A percentile compares a stretch with the other conserved stretches of the same genome.
Evolutionary conservation across 2,888 invertebrate genomes (phyloP).

Genomic region (Ochlodes sylvanus): DNA sequence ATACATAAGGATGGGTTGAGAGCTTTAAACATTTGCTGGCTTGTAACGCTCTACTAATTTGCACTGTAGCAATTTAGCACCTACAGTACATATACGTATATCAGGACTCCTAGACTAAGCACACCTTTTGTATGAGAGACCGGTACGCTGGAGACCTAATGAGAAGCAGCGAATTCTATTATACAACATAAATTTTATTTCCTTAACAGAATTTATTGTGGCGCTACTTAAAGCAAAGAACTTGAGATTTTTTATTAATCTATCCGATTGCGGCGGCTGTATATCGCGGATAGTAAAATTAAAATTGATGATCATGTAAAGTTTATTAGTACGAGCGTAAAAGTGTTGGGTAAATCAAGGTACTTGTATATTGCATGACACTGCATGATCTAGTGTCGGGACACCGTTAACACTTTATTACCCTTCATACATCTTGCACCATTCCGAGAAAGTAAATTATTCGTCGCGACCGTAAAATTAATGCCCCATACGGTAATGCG

Average conservation of each 20-base stretch:
- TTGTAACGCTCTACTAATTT: no score
- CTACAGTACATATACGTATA: no score
- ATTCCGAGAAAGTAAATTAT: constrained; percentile 81
- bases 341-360: constrained; percentile 75
- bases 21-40: no score
- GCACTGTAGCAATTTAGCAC: no score
- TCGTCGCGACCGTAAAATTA: constrained; percentile 76
- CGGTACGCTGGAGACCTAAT: no score
- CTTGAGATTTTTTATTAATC: no score
- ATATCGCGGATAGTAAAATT: constrained; percentile 65
- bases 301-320: constrained; percentile 80
- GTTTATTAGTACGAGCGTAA: constrained; percentile 76
- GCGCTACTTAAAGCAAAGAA: constrained; percentile 2
- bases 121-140: no score
- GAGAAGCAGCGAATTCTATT: no score
- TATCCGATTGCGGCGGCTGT: constrained; percentile 24
- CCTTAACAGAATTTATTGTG: not conserved
- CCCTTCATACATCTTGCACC: constrained; percentile 73
- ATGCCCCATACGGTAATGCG: constrained; percentile 75
- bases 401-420: constrained; percentile 76
- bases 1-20: no score
- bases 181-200: not conserved
- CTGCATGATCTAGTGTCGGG: constrained; percentile 56
- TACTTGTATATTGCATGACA: constrained; percentile 51
- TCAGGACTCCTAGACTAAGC: no score